phyloP scores from a whole-genome alignment of 2,113 vertebrate genomes.

The Pelvicachromis taeniatus region DNA sequence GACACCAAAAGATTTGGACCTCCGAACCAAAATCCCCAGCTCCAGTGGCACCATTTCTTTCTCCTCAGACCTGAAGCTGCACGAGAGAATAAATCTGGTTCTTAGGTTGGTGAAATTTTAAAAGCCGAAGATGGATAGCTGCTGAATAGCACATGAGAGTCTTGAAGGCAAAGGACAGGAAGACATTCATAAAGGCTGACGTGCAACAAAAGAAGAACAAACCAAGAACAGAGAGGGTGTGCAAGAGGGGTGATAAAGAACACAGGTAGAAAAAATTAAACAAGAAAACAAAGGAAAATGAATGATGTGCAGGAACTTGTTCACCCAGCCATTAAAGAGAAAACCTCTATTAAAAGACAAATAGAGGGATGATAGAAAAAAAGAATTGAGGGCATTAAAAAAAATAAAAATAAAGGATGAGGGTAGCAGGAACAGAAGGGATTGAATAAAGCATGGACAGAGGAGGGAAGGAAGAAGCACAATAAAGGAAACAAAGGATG shows the following conservation, averaged over 20 bases:
- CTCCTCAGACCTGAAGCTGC: not conserved
- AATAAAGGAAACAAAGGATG: not conserved
- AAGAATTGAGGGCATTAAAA: not conserved
- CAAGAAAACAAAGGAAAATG: not conserved
- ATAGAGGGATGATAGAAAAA: not conserved
- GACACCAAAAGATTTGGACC: not conserved
- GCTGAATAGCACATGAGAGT: slow-evolving; percentile 9
- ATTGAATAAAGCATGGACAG: not conserved
- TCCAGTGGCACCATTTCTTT: not conserved
- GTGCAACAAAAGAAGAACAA: not conserved
- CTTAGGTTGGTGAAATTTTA: not conserved
- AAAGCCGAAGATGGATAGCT: not conserved
- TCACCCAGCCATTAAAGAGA: not conserved
- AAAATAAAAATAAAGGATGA: not conserved
- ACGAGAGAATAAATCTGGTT: not conserved
- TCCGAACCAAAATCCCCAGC: not conserved
- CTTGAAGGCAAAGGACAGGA: not conserved
- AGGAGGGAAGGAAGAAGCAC: not conserved
- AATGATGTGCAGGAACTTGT: not conserved
- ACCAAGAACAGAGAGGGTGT: not conserved
- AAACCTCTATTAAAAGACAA: not conserved
- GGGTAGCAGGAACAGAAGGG: not conserved
- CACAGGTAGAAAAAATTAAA: not conserved
- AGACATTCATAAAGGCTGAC: not conserved
- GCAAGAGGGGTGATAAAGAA: not conserved